Base-by-base conservation (phyloP, 2,888 invertebrate genomes). In the Hirtodrosophila alboralis region DNA sequence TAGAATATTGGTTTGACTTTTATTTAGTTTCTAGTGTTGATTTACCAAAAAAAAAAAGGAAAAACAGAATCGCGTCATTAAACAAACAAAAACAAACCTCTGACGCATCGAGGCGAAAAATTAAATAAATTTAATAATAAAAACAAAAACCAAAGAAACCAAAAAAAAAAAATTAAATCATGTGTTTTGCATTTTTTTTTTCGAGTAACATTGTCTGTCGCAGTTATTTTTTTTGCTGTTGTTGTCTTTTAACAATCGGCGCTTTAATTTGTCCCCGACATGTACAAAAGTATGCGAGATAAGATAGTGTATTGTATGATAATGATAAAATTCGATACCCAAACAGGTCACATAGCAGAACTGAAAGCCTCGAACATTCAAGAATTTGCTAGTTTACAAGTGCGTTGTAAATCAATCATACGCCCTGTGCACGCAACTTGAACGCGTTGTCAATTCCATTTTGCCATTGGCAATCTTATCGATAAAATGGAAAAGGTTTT, bases 1-100 rank as follows among this genome's bases (percentile, higher is more conserved):
- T 47, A 51, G 38, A 30, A 37, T 37, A 54, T 57, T 54, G 56
- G 49, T 54, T 34, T 18, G 69, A 65, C 57, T 69, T 79, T 84
- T 79, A 77, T 80, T 84, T 80, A 84, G 81, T 84, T 77, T 80
- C 62, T 84, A 84, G 81, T 66, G 56, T 61, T 73, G 65, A 61
- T 67, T 73, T 63, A n/a, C n/a, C n/a, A n/a, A n/a, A n/a, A n/a
- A n/a, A n/a, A n/a, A n/a, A n/a, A n/a, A n/a, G n/a, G n/a, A 72
- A 43, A 71, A 62, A 10, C 30, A 9, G 38, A 71, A 53, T 27
- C 37, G 49, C 62, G 56, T 40, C 71, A 57, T 49, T 18, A 27
- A 37, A 43, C 41, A 34, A 31, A n/a, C 34, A 34, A 21, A 31
- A 31, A 45, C 13, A 30, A 54, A 36, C 33, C 36, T 23, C 14